These are phyloP conservation scores for Antheraea mylitta DNA, from an alignment of 1,140 invertebrate genomes.

Conservation along the genomic window DNA sequence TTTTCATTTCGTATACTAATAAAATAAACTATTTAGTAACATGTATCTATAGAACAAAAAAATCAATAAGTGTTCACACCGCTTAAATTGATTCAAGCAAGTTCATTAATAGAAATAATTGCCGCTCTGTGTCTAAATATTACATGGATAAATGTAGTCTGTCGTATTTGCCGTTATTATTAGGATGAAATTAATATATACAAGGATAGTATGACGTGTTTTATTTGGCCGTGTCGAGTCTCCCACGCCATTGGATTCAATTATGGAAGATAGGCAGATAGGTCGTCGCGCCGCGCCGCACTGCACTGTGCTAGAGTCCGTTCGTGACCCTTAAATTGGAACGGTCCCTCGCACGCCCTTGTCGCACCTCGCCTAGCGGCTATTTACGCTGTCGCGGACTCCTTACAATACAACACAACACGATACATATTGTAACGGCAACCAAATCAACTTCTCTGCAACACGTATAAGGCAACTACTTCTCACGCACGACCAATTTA, in stretches of 20 bases:
- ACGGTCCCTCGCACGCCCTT: constrained; percentile 71
- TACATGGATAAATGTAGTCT: not conserved
- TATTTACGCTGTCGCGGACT: constrained; percentile 21
- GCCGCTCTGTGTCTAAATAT: not conserved
- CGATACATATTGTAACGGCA: constrained; percentile 54
- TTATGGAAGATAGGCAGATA: constrained; percentile 75
- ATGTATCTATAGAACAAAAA: too few relatives aligned
- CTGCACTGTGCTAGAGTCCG: constrained; percentile 55
- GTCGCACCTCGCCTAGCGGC: constrained; percentile 51
- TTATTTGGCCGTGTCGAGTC: constrained; percentile 65
- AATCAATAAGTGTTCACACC: not conserved
- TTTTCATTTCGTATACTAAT: too few relatives aligned
- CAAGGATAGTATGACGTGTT: constrained; percentile 60
- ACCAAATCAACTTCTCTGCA: constrained; percentile 49
- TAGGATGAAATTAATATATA: constrained; percentile 46
- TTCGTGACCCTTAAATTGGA: constrained; percentile 77
- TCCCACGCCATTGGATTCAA: constrained; percentile 77
- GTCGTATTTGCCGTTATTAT: constrained; percentile 24
- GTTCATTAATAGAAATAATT: not conserved
- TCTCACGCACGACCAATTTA: constrained; percentile 60
- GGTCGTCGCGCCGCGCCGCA: constrained; percentile 35
- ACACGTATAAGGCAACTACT: constrained; percentile 41
- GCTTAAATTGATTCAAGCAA: not conserved
- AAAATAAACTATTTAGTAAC: too few relatives aligned
- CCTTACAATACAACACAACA: constrained; percentile 15